A percentile compares a stretch with the other conserved stretches of the same genome.
Conservation (phyloP, 92 coral and sea anemone genomes). For the Metridium senile region DNA sequence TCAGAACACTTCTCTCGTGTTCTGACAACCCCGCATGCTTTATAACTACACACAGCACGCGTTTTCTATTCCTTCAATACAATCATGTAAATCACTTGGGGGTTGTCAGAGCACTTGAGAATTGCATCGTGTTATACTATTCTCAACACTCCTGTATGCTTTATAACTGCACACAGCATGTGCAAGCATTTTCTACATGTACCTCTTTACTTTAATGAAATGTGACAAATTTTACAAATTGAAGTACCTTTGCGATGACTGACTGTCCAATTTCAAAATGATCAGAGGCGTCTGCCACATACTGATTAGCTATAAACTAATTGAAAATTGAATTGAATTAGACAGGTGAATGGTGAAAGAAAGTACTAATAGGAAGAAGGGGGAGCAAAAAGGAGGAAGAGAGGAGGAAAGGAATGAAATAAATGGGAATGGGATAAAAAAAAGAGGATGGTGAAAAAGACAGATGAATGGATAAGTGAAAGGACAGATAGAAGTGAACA, state of each 20-base stretch:
- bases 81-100: too few relatives aligned
- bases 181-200: too few relatives aligned
- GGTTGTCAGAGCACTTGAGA: too few relatives aligned
- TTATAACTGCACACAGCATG: too few relatives aligned
- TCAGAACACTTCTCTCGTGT: too few relatives aligned
- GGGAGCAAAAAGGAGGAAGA: not conserved
- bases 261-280: slow-evolving; percentile 82
- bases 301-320: slow-evolving; percentile 82
- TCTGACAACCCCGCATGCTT: too few relatives aligned
- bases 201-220: too few relatives aligned
- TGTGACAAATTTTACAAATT: too few relatives aligned
- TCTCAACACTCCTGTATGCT: too few relatives aligned
- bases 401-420: not conserved
- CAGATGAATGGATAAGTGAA: not conserved
- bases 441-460: not conserved
- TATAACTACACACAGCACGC: too few relatives aligned
- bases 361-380: not conserved
- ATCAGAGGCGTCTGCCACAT: slow-evolving; percentile 73
- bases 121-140: too few relatives aligned
- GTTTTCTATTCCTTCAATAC: too few relatives aligned
- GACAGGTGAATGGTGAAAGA: not conserved
- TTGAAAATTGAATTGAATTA: not conserved
- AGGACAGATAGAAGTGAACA: not conserved
- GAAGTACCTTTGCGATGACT: slow-evolving; percentile 87
- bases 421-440: not conserved